Evolutionary conservation across 2,797 vertebrate genomes (phyloP), one percentile per base, ranked within the genome.

Genomic region (Pangasius larnaudii): DNA sequence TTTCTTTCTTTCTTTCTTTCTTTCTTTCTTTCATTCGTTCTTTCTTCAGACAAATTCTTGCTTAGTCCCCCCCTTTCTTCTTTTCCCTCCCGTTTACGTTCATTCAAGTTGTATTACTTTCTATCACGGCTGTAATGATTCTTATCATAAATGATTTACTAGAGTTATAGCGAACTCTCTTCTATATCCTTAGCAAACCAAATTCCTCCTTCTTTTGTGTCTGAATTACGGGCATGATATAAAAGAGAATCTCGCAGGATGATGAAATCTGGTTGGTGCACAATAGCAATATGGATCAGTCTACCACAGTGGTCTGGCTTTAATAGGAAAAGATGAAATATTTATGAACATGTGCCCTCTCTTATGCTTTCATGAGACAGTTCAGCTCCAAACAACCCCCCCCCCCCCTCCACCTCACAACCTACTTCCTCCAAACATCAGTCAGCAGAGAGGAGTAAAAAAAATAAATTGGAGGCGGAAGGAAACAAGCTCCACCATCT

Each of bases 211-310:
- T 39, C 22, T 69, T 63, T 18, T 49, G 19, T 18, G 11, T 11
- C 53, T 71, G 58, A 69, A 80, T 86, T 72, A 84, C 27, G 10
- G 24, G 11, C 46, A 78, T 27, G 65, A 42, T 49, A 82, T 86
- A 74, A 88, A 79, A 59, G 86, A 86, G 78, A 84, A 81, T 67
- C 58, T 78, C 51, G 86, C 42, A 36, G 74, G 59, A 87, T 85
- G 84, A 90, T 78, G 88, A 90, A 90, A 91, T 85, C 33, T n/a
- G 65, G 75, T 74, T 63, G 81, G 82, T 80, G 75, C 88, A 84
- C 65, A 75, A 84, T 61, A 56, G 58, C 39, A 58, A 61, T 30
- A 67, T 30, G 77, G 27, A 86, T 82, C 65, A 84, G 61, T 83
- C 59, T 69, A 51, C 27, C 18, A 78, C 63, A 67, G 59, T 36